Base-by-base conservation (phyloP, 2,113 vertebrate species). In the Galbula dea region DNA sequence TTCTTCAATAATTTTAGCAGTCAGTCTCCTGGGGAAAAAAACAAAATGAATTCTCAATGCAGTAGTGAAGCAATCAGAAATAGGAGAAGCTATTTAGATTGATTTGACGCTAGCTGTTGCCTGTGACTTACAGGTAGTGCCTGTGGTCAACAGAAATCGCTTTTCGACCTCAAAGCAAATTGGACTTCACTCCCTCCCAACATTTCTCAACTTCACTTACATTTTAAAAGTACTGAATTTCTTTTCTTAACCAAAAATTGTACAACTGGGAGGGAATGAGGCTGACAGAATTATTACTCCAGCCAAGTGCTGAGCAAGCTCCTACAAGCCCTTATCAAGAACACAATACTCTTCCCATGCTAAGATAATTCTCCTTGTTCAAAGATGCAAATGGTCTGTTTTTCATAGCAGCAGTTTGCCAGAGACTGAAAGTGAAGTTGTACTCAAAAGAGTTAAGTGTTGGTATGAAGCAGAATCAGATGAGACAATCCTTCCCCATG, bases 61-160 rank as follows among this genome's bases (percentile, higher is more conserved):
- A 74, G 21, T 20, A 57, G 32, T 62, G 37, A 87, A 83, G 74
- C 39, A 57, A 63, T 23, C 9, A 49, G 43, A 62, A 78, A 81
- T 1, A 82, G 10, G 59, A 32, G 20, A 65, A 76, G 17, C 8
- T 27, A 45, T 5, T 65, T 30, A 51, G 11, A 75, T 74, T 46
- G 55, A 55, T 51, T 63, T 55, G n/a, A 48, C 26, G 41, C 23
- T 61, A 74, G 27, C 48, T 74, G 19, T 14, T 89, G 46, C 36
- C 46, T 63, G 26, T 24, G 43, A 30, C 79, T 75, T 54, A n/a
- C 32, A 41, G 29, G 37, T n/a, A 51, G 21, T 3, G 15, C 23
- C 41, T 23, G 19, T 3, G 7, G 88, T 29, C 3, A 3, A 48
- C 29, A 32, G 7, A 87, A n/a, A 0, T 82, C 5, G 2, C 34